These are phyloP conservation scores for Mus pahari DNA, from an alignment of 2,113 vertebrate genomes.

Conservation along the genomic window DNA sequence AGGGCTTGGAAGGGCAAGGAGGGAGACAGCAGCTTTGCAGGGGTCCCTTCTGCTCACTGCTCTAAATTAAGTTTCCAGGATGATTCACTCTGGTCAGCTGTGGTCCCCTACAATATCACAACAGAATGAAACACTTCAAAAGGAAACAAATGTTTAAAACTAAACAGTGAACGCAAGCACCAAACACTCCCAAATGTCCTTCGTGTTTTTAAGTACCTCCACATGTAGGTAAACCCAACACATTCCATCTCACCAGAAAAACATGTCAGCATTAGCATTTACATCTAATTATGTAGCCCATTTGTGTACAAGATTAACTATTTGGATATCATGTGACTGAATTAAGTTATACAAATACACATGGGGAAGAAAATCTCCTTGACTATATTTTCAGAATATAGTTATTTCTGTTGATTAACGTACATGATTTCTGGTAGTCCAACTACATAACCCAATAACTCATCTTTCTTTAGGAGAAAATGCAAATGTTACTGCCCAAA, in stretches of 20 bases:
- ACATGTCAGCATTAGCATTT: constrained; percentile 13
- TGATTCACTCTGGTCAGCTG: constrained; percentile 39
- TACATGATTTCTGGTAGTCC: constrained; percentile 5
- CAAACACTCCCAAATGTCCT: background rate
- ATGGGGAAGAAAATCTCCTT: constrained; percentile 26
- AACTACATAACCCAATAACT: constrained; percentile 21
- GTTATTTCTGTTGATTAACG: constrained; percentile 53
- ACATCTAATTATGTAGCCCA: constrained; percentile 17
- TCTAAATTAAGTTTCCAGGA: constrained; percentile 37
- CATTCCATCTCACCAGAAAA: constrained; percentile 16
- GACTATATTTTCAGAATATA: constrained; percentile 53
- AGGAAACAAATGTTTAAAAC: constrained; percentile 35
- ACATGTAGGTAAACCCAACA: constrained; percentile 29
- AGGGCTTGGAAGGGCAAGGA: too few species aligned
- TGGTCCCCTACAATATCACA: constrained; percentile 45
- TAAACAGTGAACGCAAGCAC: background rate
- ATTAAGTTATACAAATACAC: constrained; percentile 29
- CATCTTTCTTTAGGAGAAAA: constrained; percentile 40
- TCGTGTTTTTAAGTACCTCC: constrained; percentile 40
- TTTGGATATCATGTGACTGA: background rate
- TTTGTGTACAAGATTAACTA: constrained; percentile 53
- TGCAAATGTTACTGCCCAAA: background rate
- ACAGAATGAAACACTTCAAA: constrained; percentile 56
- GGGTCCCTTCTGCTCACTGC: background rate
- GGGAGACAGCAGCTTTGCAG: background rate